Evolutionary conservation across 2,888 invertebrate species (phyloP).

Genomic region (Xanthorhoe designata): DNA sequence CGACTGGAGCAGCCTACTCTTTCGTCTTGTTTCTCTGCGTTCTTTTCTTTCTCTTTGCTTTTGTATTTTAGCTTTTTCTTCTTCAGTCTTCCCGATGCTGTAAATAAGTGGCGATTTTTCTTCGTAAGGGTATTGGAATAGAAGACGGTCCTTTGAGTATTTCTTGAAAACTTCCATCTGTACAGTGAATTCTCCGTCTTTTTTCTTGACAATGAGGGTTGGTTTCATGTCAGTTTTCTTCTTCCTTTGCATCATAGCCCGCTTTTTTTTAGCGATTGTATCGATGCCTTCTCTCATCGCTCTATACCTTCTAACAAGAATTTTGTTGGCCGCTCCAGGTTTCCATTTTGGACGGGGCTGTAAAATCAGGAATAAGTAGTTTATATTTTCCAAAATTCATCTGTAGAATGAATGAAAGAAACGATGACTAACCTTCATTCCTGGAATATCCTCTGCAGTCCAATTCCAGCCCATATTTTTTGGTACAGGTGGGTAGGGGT

Average conservation of each 20-base stretch:
- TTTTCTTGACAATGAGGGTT: conserved; percentile 69
- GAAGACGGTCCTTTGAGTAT: conserved; percentile 73
- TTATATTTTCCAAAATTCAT: conserved; percentile 4
- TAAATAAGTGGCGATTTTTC: conserved; percentile 75
- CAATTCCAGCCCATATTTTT: conserved; percentile 81
- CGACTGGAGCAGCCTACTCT: conserved; percentile 72
- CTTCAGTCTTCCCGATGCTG: conserved; percentile 74
- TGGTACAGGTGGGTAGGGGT: conserved; percentile 72
- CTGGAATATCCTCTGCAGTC: conserved; percentile 76
- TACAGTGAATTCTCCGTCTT: conserved; percentile 74
- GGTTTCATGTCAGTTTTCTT: conserved; percentile 78
- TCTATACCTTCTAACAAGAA: conserved; percentile 70
- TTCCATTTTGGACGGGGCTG: conserved; percentile 77
- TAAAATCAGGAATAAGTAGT: conserved; percentile 39
- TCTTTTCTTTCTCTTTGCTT: conserved; percentile 71
- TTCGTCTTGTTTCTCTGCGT: conserved; percentile 74
- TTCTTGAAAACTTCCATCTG: conserved; percentile 81
- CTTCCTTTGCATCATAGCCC: conserved; percentile 70
- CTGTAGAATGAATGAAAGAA: not conserved
- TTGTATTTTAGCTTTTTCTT: conserved; percentile 68
- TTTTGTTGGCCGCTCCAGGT: conserved; percentile 75
- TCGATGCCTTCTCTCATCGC: conserved; percentile 70
- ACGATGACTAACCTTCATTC: conserved; percentile 61
- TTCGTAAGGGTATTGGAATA: conserved; percentile 77
- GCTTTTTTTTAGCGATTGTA: conserved; percentile 73